Evolutionary conservation across 2,888 invertebrate genomes (phyloP).

Genomic region (Stegophylla sp.): DNA sequence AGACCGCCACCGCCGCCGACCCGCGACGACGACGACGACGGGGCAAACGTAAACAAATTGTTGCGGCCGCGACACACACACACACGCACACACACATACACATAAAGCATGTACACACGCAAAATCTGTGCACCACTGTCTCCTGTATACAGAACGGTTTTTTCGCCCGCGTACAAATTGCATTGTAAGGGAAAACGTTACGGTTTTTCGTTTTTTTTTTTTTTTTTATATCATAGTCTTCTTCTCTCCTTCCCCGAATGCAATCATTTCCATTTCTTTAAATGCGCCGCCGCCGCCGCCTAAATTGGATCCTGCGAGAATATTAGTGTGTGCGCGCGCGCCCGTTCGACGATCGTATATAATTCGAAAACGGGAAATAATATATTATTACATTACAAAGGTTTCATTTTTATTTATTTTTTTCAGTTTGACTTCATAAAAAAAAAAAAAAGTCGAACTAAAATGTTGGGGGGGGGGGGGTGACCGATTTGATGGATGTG

Average conservation of each 20-base stretch:
- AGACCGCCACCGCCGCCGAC: neutral
- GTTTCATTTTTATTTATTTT: conserved; percentile 3
- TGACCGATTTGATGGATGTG: conserved; percentile 42
- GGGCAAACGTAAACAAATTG: no score
- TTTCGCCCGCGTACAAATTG: conserved; percentile 15
- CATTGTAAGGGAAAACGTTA: conserved; percentile 28
- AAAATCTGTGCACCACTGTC: conserved; percentile 9
- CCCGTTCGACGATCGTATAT: no score
- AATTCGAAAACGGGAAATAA: conserved; percentile 11
- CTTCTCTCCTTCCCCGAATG: neutral
- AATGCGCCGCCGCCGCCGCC: neutral
- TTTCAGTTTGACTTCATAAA: conserved; percentile 15
- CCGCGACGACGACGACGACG: neutral
- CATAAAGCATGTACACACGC: neutral
- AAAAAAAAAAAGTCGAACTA: conserved; percentile 23
- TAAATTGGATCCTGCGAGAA: conserved; percentile 30
- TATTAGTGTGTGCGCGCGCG: conserved; percentile 14
- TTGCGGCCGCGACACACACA: neutral
- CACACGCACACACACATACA: neutral
- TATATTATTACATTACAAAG: neutral
- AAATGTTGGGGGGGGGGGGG: no score
- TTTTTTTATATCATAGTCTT: neutral
- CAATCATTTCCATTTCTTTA: conserved; percentile 32
- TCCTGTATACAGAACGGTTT: neutral
- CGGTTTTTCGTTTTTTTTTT: conserved; percentile 17